phyloP scores from a whole-genome alignment of 2,888 invertebrate genomes.

The Caenorhabditis auriculariae region DNA sequence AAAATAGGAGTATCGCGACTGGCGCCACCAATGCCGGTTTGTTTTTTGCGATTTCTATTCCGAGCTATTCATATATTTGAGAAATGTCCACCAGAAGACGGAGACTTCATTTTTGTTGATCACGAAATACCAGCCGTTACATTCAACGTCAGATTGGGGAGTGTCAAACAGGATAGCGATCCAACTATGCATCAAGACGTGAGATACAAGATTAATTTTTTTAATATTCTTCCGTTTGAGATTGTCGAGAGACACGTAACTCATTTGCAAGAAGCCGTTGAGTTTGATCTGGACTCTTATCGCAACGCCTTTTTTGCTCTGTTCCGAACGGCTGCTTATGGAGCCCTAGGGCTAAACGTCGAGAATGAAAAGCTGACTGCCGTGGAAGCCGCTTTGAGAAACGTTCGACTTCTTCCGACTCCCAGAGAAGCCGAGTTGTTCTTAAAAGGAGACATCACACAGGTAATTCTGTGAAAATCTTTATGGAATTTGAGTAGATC shows the following conservation, averaged over 20 bases:
- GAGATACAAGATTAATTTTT: not conserved
- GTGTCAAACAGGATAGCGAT: slow-evolving; percentile 36
- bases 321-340: slow-evolving; percentile 37
- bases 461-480: slow-evolving; percentile 5
- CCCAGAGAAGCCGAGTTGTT: slow-evolving; percentile 6
- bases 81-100: slow-evolving; percentile 19
- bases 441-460: slow-evolving; percentile 18
- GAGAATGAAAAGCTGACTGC: slow-evolving; percentile 2
- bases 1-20: too few species aligned
- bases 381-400: slow-evolving; percentile 3
- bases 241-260: slow-evolving; percentile 43
- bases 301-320: slow-evolving; percentile 33
- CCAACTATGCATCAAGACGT: slow-evolving; percentile 42
- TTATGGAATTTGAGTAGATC: not conserved
- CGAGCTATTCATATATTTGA: slow-evolving; percentile 4
- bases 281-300: slow-evolving; percentile 14
- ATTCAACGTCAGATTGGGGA: slow-evolving; percentile 47
- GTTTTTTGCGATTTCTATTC: too few species aligned
- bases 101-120: slow-evolving; percentile 32
- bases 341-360: slow-evolving; percentile 34
- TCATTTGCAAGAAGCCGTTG: slow-evolving; percentile 22
- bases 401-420: slow-evolving; percentile 1
- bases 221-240: slow-evolving; percentile 10
- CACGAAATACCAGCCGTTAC: slow-evolving; percentile 16
- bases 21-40: too few species aligned